Evolutionary conservation across 1,140 invertebrate species (phyloP), one percentile per base, ranked within the genome.

Genomic region (Ceratosolen solmsi): DNA sequence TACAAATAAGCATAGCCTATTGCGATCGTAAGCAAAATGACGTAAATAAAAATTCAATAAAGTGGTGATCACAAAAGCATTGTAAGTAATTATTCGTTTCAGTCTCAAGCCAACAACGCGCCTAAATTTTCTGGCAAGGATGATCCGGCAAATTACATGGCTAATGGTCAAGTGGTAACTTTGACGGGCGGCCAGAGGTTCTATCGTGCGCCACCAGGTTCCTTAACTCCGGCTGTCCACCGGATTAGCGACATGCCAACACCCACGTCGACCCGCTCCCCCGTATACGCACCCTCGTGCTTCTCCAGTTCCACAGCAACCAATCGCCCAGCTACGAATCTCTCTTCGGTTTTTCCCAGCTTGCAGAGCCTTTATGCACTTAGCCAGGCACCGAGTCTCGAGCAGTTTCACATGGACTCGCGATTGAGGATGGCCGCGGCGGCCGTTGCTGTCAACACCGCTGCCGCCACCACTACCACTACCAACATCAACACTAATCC

Each of bases 131-230:
- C 36, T 7, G 5, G 38, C 15, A 85, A 84, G 74, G 85, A 87
- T 4, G 85, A 68, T n/a, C 38, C 77, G 30, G 60, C 84, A 17
- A 65, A 60, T 15, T 74, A 84, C 11, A 33, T 82, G 2, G 85
- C 87, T n/a, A 87, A 86, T 46, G 86, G 87, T 2, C 89, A 90
- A 72, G 74, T 90, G 0, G 89, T 91, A 0, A 91, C 90, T 0
- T 46, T 90, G 0, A 81, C 85, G 7, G 82, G 87, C 0, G 89
- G 89, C 1, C 89, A 90, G 8, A 86, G 84, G 20, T 91, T 87
- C 15, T 91, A 91, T 25, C 82, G 89, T 22, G 87, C 88, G 1
- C 86, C 90, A 0, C 90, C 90, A 0, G 90, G 89, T 4, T 90
- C 88, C 0, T 68, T 89, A 7, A 90, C 90, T 5, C 90, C 90